phyloP scores from a whole-genome alignment of 2,113 vertebrate genomes.

The Phrynocephalus versicolor region DNA sequence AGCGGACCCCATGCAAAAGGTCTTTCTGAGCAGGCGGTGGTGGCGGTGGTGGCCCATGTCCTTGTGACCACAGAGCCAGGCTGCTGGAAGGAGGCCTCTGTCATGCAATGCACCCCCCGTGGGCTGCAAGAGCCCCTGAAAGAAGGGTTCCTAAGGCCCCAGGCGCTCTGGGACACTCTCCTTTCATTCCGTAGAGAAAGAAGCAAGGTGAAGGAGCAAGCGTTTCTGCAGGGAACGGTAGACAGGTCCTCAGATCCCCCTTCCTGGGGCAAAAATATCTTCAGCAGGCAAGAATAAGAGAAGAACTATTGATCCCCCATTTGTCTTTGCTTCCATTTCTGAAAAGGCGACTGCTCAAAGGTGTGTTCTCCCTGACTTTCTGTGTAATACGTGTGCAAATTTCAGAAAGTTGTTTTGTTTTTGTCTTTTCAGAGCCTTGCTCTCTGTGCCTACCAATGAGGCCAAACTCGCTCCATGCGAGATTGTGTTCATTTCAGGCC shows the following conservation, averaged over 20 bases:
- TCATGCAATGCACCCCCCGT: not conserved
- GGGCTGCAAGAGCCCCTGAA: constrained; percentile 38
- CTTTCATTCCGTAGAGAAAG: not conserved
- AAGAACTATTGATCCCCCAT: not conserved
- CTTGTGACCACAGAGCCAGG: not conserved
- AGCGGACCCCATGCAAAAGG: not conserved
- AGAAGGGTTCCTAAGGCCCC: constrained; percentile 10
- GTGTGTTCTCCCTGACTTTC: not conserved
- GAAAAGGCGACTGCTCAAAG: not conserved
- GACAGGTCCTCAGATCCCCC: fast-evolving
- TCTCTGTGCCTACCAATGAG: not conserved
- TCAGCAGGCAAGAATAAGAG: not conserved
- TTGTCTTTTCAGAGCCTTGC: not conserved
- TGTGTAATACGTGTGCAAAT: fast-evolving
- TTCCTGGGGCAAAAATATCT: not conserved
- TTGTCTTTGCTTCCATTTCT: not conserved
- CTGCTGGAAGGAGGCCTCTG: constrained; percentile 33
- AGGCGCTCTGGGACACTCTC: fast-evolving
- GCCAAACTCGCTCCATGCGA: not conserved
- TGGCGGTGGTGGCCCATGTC: fast-evolving
- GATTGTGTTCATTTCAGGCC: not conserved
- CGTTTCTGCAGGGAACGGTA: not conserved
- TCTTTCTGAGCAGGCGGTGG: not conserved
- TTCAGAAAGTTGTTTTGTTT: not conserved
- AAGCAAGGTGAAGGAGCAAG: not conserved